phyloP scores from a whole-genome alignment of 2,888 invertebrate genomes.

The Meliscaeva auricollis region DNA sequence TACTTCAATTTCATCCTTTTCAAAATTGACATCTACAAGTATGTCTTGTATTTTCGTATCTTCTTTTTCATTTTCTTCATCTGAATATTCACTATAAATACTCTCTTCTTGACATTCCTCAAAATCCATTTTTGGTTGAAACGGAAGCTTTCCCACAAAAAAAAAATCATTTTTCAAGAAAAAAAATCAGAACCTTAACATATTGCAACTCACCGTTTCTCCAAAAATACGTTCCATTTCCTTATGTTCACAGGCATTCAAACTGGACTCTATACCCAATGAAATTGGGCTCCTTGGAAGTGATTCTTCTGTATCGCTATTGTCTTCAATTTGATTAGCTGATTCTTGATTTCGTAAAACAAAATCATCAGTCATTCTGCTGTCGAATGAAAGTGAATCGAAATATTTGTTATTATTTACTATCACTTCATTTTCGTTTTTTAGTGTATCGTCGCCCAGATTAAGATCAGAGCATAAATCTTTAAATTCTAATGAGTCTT shows the following conservation, averaged over 20 bases:
- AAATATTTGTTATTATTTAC: neutral
- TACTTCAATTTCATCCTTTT: slow-evolving; percentile 7
- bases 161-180: slow-evolving; percentile 1
- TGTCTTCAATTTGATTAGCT: neutral
- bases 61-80: slow-evolving; percentile 8
- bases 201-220: slow-evolving; percentile 27
- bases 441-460: neutral
- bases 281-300: slow-evolving; percentile 27
- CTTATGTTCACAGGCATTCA: slow-evolving; percentile 41
- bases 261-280: slow-evolving; percentile 20
- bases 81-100: slow-evolving; percentile 26
- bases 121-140: slow-evolving; percentile 29
- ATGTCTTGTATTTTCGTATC: neutral
- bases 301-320: neutral
- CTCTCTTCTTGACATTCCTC: slow-evolving; percentile 5
- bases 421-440: neutral
- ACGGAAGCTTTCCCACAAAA: no score
- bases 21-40: neutral
- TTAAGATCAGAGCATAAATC: neutral
- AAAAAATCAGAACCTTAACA: neutral
- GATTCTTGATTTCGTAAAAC: slow-evolving; percentile 5
- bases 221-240: slow-evolving; percentile 53
- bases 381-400: slow-evolving; percentile 10
- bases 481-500: neutral
- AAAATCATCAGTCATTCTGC: slow-evolving; percentile 31